Evolutionary conservation across 1,140 invertebrate species (phyloP).

Genomic region (Atta cephalotes): DNA sequence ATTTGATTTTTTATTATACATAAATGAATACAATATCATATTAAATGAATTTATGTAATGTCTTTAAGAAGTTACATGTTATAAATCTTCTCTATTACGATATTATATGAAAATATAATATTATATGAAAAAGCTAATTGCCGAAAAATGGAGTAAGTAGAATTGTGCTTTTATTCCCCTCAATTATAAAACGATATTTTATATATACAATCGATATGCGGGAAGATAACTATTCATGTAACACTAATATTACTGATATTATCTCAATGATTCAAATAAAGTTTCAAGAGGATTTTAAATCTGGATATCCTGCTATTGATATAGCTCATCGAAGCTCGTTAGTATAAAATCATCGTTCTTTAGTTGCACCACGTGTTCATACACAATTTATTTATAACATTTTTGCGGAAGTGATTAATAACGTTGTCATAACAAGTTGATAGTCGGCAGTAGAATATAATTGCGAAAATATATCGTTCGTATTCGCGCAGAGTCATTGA

Average conservation of each 20-base stretch:
- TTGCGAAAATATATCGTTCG: conserved; percentile 8
- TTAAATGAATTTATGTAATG: no score
- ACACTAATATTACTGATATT: not conserved
- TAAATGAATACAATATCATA: no score
- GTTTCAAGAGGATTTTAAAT: conserved; percentile 29
- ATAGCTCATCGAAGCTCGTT: not conserved
- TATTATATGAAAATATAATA: no score
- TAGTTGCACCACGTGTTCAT: not conserved
- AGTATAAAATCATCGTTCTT: conserved; percentile 4
- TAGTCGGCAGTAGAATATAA: conserved; percentile 11
- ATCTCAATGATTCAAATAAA: not conserved
- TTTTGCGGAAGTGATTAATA: conserved; percentile 37
- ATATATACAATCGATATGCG: not conserved
- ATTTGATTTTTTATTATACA: no score
- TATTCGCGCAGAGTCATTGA: conserved; percentile 11
- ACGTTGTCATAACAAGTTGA: conserved; percentile 16
- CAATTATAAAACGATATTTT: not conserved
- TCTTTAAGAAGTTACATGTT: no score
- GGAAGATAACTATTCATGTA: not conserved
- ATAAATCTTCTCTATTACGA: no score
- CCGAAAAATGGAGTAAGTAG: no score
- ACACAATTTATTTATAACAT: conserved; percentile 40
- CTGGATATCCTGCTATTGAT: not conserved
- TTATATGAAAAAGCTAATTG: no score
- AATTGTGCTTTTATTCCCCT: no score